Base-by-base conservation (phyloP, 2,797 vertebrate genomes). In the Mormyrops boulengeri region DNA sequence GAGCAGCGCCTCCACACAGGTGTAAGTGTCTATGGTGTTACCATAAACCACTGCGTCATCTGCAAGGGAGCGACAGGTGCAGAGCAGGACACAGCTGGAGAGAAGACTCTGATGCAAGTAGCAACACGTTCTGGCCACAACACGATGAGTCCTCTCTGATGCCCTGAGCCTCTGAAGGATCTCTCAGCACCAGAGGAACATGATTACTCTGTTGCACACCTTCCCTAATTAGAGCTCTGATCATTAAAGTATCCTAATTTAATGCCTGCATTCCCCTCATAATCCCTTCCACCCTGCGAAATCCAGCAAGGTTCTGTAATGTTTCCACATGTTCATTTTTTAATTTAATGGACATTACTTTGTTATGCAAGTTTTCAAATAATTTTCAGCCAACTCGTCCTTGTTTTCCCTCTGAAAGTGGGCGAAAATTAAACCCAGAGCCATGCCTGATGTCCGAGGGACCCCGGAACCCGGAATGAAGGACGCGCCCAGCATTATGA, bases 41-140 rank as follows among this genome's bases (percentile, higher is more conserved):
- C 98, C 98, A 2, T 98, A 99, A 89, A 99, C 95, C 85, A 99
- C 93, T 80, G 96, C 88, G 12, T 97, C 94, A 84, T 95, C 98
- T 99, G 92, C 86, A 91, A 82, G 55, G 89, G 49, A 47, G 38
- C 11, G 1, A 47, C 8, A 87, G 8, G 84, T 3, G 17, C 52
- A 34, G 53, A 11, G 49, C n/a, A 26, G 90, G 88, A 91, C 91
- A 91, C 92, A 93, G 92, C 91, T 9, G 30, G 82, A 14, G 93
- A 73, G 92, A 93, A 91, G 91, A 88, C 84, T 22, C 19, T 47
- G 22, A 66, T 82, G 80, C 91, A 94, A 93, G 92, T 91, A 94
- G 94, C 94, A 94, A 92, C 84, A 91, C 93, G 92, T 92, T 92
- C 92, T 11, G n/a, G 93, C 92, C 93, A 92, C 4, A n/a, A 91